phyloP scores from a whole-genome alignment of 2,888 invertebrate genomes.

The Mesorhabditis sp. region DNA sequence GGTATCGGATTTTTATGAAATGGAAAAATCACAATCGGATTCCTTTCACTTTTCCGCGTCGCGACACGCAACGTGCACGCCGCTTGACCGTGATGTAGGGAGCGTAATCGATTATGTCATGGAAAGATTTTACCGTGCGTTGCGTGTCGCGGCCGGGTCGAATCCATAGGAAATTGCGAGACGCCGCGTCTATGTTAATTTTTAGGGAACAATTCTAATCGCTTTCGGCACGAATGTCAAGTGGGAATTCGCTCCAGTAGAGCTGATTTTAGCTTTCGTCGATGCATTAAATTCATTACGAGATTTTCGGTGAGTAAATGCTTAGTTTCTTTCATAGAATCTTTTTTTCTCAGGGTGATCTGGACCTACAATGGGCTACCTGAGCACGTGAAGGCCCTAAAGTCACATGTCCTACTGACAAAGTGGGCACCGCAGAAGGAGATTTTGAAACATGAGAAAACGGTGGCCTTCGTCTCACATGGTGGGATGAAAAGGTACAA shows the following conservation, averaged over 20 bases:
- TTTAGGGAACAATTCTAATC: constrained; percentile 6
- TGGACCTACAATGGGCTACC: neutral
- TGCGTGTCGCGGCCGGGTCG: no score
- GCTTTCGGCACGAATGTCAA: constrained; percentile 2
- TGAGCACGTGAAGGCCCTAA: constrained; percentile 15
- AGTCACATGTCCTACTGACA: constrained; percentile 21
- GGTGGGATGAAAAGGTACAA: constrained; percentile 36
- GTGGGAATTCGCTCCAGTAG: neutral
- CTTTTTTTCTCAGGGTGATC: neutral
- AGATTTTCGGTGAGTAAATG: neutral
- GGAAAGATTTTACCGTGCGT: no score
- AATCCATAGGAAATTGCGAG: no score
- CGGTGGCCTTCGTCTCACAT: constrained; percentile 36
- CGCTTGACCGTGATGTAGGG: no score
- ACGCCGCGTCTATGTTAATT: neutral
- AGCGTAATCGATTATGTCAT: no score
- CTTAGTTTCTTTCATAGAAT: neutral
- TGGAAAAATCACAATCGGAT: no score
- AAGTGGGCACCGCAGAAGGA: constrained; percentile 44
- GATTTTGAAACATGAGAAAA: constrained; percentile 32
- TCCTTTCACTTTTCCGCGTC: no score
- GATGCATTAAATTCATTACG: neutral
- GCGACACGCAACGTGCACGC: no score
- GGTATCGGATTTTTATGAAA: neutral
- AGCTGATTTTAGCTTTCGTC: neutral